phyloP scores from a whole-genome alignment of 2,797 vertebrate genomes.

The Cuculus canorus region DNA sequence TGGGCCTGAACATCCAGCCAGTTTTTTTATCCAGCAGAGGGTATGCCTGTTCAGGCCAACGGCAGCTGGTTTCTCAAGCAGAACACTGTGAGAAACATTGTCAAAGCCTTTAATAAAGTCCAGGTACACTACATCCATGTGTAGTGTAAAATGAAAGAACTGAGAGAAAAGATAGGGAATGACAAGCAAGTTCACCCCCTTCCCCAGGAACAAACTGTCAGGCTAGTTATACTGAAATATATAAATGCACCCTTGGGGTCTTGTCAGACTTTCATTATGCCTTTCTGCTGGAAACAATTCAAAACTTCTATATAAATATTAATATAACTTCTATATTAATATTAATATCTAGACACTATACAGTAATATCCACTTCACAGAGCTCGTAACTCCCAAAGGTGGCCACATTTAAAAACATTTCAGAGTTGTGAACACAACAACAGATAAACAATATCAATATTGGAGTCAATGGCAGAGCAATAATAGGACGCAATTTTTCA shows the following conservation, averaged over 20 bases:
- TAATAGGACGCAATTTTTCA: background rate
- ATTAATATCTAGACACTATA: background rate
- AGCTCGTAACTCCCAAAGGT: background rate
- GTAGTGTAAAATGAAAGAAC: background rate
- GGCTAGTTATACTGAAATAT: background rate
- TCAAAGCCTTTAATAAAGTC: too few relatives aligned
- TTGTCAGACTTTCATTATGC: conserved; percentile 12
- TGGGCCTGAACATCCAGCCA: too few relatives aligned
- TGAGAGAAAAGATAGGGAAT: background rate
- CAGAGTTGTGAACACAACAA: background rate
- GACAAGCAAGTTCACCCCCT: background rate
- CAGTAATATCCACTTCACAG: background rate
- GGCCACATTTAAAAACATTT: background rate
- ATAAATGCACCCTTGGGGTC: background rate
- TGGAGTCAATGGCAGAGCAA: background rate
- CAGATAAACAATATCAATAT: background rate
- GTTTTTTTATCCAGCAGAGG: too few relatives aligned
- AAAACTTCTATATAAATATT: conserved; percentile 14
- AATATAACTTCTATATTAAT: background rate
- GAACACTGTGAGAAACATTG: too few relatives aligned
- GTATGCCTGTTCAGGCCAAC: too few relatives aligned
- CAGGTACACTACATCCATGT: too few relatives aligned
- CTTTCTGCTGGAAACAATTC: conserved; percentile 18
- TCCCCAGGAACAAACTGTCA: background rate
- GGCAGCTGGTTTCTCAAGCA: too few relatives aligned